phyloP scores from a whole-genome alignment of 2,797 vertebrate genomes.

The Chiloscyllium punctatum region DNA sequence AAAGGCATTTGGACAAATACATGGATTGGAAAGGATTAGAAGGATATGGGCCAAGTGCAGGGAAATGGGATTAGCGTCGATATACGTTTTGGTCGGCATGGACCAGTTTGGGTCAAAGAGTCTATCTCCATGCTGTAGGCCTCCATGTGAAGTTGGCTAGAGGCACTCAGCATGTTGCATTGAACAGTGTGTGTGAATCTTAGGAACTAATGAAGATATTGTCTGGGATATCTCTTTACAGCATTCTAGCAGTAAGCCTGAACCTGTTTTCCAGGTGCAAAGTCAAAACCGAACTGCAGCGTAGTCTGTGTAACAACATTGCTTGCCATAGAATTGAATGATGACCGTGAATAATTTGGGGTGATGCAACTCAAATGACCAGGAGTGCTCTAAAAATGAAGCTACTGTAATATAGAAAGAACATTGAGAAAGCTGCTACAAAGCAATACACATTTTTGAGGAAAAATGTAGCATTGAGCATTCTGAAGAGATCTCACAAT shows the following conservation, averaged over 20 bases:
- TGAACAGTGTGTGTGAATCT: background rate
- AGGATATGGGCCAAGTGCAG: no score
- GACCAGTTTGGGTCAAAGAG: no score
- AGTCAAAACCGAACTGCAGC: background rate
- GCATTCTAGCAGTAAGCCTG: background rate
- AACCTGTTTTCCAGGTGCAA: background rate
- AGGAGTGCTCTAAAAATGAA: background rate
- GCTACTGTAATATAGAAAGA: background rate
- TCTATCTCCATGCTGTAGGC: no score
- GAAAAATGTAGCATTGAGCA: background rate
- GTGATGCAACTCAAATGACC: no score
- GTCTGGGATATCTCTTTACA: background rate
- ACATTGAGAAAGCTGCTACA: background rate
- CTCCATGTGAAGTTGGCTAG: background rate
- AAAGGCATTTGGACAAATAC: no score
- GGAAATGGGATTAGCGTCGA: no score
- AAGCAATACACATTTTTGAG: background rate
- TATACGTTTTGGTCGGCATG: no score
- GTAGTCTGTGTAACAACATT: background rate
- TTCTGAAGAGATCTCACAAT: background rate
- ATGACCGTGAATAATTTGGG: background rate
- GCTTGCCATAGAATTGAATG: background rate
- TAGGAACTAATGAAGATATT: background rate
- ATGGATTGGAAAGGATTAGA: no score
- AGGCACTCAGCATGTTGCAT: background rate